Base-by-base conservation (phyloP, 2,113 vertebrate species). In the Chroicocephalus ridibundus region DNA sequence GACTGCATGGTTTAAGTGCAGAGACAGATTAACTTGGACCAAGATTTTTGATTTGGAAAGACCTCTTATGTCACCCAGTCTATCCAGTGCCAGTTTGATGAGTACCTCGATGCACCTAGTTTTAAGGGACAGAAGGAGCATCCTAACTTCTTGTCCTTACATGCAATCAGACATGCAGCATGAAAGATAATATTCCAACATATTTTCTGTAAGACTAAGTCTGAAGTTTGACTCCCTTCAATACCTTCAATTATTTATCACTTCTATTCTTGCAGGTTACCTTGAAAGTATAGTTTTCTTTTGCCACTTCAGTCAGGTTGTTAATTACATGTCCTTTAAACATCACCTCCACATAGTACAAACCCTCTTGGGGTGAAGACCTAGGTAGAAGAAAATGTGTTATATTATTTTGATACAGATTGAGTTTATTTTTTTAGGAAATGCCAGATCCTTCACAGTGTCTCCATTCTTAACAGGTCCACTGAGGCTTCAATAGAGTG, bases 261-360 rank as follows among this genome's bases (percentile, higher is more conserved):
- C 5, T 85, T 65, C 36, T n/a, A 12, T 19, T 9, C 9, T 61
- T 68, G 8, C 10, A 87, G 9, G 29, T 86, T 96, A 97, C 97
- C 97, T 97, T 96, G 92, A 97, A 97, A 77, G 86, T 57, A n/a
- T 6, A 97, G 10, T 74, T 96, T 55, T 90, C 92, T 44, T 93
- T 90, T 44, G 79, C 71, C 60, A 29, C 34, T 3, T 60, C 84
- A 32, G 78, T 85, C 51, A 69, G 26, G 49, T 76, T 89, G 26
- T 75, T 97, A 55, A 97, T 61, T 25, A 93, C 55, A 5, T 2
- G 40, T 46, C 96, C 97, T 85, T 88, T 83, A 66, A 90, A 89
- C 29, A 26, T 75, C 72, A 98, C 89, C 16, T 96, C 86, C 69
- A 97, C 78, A 0, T 94, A 75, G 70, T 97, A 98, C 31, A 96